phyloP scores from a whole-genome alignment of 2,797 vertebrate species.

The Girardinus metallicus region DNA sequence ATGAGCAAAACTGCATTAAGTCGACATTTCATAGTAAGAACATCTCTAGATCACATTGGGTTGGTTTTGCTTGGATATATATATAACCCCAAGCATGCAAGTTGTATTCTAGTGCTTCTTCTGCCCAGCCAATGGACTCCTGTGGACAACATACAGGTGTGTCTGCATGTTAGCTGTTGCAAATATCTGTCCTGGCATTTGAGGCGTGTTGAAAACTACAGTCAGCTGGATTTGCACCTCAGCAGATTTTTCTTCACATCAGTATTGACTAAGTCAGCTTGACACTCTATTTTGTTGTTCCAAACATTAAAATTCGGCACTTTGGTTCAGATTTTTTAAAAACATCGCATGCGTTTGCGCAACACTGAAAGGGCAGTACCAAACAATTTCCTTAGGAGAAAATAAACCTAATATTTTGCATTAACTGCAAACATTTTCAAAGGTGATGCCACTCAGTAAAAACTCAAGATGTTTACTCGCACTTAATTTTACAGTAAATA shows the following conservation, averaged over 20 bases:
- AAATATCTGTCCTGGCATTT: neutral
- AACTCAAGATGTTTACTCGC: neutral
- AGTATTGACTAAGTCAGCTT: neutral
- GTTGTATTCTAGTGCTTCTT: neutral
- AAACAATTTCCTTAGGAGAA: neutral
- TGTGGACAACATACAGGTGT: neutral
- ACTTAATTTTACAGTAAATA: neutral
- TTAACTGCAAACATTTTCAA: neutral
- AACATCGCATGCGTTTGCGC: neutral
- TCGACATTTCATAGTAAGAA: neutral
- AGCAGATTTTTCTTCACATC: neutral
- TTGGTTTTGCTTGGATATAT: neutral
- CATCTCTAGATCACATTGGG: neutral
- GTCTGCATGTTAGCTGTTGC: neutral
- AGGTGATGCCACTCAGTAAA: too few species aligned
- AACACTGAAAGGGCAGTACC: too few species aligned
- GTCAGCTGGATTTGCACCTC: neutral
- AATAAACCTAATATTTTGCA: neutral
- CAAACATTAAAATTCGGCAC: neutral
- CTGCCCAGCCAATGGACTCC: neutral
- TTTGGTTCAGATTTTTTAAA: neutral
- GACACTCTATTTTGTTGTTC: neutral
- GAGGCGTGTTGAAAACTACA: neutral
- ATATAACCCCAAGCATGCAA: neutral
- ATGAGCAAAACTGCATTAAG: neutral